Conservation (phyloP, 2,113 vertebrate species). For the Dunckerocampus dactyliophorus region DNA sequence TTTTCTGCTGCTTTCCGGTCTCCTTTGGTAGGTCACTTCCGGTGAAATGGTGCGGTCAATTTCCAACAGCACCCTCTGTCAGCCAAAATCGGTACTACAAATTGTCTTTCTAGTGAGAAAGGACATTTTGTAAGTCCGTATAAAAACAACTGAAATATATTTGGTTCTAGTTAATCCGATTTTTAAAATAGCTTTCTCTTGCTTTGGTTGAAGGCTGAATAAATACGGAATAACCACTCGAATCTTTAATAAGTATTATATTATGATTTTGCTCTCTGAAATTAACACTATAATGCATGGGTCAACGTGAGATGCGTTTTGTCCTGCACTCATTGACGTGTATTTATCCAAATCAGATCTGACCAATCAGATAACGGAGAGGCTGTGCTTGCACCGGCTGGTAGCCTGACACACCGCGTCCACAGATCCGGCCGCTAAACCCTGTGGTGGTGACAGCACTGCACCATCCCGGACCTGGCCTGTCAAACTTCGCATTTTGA, state of each 20-base stretch:
- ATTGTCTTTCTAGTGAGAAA: no score
- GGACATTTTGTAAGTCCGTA: no score
- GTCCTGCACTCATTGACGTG: constrained; percentile 31
- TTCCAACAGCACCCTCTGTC: no score
- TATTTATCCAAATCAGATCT: constrained; percentile 24
- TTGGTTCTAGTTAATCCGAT: no score
- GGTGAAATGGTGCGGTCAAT: background rate
- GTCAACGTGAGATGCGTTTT: no score
- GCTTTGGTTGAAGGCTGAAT: background rate
- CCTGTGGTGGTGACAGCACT: constrained; percentile 32
- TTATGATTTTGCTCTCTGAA: background rate
- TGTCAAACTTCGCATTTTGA: constrained; percentile 11
- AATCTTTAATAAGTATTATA: background rate
- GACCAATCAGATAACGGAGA: constrained; percentile 64
- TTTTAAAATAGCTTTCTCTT: background rate
- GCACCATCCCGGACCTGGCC: constrained; percentile 11
- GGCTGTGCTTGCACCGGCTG: constrained; percentile 39
- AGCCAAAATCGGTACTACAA: no score
- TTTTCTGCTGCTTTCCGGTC: constrained; percentile 16
- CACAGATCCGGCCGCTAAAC: constrained; percentile 23
- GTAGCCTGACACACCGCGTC: constrained; percentile 15
- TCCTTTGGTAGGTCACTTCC: constrained; percentile 48
- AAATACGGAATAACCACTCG: background rate
- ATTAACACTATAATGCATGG: background rate
- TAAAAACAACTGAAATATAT: no score